These are phyloP conservation scores for Cremastinae sp. DNA, from an alignment of 2,888 invertebrate species.

Conservation along the genomic window DNA sequence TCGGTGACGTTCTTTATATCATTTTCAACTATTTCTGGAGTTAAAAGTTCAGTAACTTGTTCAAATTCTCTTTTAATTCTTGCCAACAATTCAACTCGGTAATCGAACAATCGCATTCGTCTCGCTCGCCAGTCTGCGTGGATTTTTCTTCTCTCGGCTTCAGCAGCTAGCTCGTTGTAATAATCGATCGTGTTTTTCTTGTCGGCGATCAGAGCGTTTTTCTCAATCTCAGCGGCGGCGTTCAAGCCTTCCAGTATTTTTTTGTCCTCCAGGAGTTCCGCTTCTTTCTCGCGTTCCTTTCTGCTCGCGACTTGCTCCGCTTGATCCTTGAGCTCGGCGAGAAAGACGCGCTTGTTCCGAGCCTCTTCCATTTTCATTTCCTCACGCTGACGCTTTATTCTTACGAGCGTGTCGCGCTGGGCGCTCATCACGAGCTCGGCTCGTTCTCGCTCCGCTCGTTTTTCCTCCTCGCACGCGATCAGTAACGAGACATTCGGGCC, in stretches of 20 bases:
- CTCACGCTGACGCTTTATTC: slow-evolving; percentile 71
- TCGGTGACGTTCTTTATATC: neutral
- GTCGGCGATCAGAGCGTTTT: slow-evolving; percentile 67
- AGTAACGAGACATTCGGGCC: slow-evolving; percentile 70
- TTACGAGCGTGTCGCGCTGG: slow-evolving; percentile 70
- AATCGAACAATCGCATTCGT: slow-evolving; percentile 75
- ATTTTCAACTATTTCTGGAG: slow-evolving; percentile 1
- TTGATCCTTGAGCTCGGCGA: slow-evolving; percentile 73
- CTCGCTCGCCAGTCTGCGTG: slow-evolving; percentile 84
- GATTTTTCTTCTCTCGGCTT: slow-evolving; percentile 83
- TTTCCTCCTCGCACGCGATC: slow-evolving; percentile 72
- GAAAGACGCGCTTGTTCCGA: slow-evolving; percentile 70
- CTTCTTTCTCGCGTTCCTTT: slow-evolving; percentile 69
- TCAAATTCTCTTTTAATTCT: slow-evolving; percentile 40
- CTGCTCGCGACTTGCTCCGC: slow-evolving; percentile 70
- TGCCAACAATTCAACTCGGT: slow-evolving; percentile 68
- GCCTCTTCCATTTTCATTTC: slow-evolving; percentile 65
- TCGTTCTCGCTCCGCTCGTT: slow-evolving; percentile 68
- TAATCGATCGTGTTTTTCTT: slow-evolving; percentile 83
- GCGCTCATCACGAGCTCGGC: slow-evolving; percentile 71
- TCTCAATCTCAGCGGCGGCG: slow-evolving; percentile 69
- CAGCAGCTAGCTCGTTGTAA: slow-evolving; percentile 84
- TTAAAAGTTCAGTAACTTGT: neutral
- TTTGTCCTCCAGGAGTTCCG: slow-evolving; percentile 71
- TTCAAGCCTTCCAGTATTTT: slow-evolving; percentile 64